phyloP scores from a whole-genome alignment of 35 echinoderm and acorn worm genomes.

The Stichopus chloronotus region DNA sequence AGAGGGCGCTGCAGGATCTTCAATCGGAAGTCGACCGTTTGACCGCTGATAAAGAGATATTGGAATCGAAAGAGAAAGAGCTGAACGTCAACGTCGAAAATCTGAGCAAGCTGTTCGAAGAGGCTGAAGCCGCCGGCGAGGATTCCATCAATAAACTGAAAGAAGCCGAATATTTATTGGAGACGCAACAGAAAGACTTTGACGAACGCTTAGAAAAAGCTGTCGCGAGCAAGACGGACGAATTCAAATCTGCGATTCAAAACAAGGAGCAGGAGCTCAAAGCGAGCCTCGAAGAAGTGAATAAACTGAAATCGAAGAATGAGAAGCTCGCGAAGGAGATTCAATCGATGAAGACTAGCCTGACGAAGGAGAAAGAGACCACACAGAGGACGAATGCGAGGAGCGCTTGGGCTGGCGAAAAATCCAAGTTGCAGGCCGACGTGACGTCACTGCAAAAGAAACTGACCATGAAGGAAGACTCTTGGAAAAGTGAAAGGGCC shows the following conservation, averaged over 20 bases:
- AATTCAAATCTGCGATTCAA: constrained; percentile 56
- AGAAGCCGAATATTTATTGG: constrained; percentile 41
- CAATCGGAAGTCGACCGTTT: constrained; percentile 68
- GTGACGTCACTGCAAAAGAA: constrained; percentile 60
- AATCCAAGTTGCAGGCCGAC: constrained; percentile 67
- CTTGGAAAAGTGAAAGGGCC: constrained; percentile 74
- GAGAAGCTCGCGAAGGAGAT: constrained; percentile 55
- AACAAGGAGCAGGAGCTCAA: constrained; percentile 68
- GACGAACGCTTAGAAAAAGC: constrained; percentile 50
- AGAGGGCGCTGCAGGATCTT: constrained; percentile 69
- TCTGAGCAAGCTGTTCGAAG: constrained; percentile 65
- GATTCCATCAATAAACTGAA: constrained; percentile 57
- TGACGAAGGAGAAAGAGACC: constrained; percentile 59
- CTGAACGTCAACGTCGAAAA: constrained; percentile 63
- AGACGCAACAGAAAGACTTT: constrained; percentile 58
- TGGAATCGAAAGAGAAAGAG: constrained; percentile 68
- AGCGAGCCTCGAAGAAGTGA: constrained; percentile 57
- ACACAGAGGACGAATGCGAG: constrained; percentile 57
- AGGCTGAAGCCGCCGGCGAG: constrained; percentile 60
- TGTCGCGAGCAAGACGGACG: constrained; percentile 51
- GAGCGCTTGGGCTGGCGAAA: constrained; percentile 76
- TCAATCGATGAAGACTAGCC: constrained; percentile 45
- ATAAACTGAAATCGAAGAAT: constrained; percentile 61
- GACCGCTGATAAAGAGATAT: constrained; percentile 54
- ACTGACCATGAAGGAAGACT: constrained; percentile 70